Conservation (phyloP, 2,888 invertebrate species). For the Yponomeuta evonymella region DNA sequence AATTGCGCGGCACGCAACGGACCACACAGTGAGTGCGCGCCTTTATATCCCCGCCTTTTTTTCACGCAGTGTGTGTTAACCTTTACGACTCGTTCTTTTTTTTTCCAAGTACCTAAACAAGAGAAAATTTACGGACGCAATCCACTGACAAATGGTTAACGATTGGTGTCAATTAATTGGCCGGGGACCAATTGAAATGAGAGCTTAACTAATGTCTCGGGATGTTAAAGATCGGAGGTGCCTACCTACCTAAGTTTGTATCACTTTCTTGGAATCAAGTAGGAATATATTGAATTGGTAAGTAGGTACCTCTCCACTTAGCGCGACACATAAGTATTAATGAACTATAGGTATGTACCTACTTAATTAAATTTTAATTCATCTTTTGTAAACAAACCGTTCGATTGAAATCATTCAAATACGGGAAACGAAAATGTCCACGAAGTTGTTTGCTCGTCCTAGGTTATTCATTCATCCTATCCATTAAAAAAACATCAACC, state of each 20-base stretch:
- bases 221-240: constrained; percentile 23
- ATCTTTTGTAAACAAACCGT: no score
- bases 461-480: no score
- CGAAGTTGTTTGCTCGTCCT: no score
- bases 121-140: constrained; percentile 15
- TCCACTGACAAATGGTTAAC: constrained; percentile 13
- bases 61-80: neutral
- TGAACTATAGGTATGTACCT: no score
- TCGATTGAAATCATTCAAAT: no score
- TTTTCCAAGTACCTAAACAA: neutral
- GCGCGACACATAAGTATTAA: no score
- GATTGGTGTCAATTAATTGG: constrained; percentile 16
- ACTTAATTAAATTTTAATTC: no score
- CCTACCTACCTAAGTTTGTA: neutral
- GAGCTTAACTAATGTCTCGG: constrained; percentile 30
- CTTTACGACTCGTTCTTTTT: neutral
- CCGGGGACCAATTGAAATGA: constrained; percentile 47
- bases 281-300: no score
- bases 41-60: constrained; percentile 15
- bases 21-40: constrained; percentile 19
- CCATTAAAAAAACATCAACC: no score
- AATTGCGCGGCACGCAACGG: constrained; percentile 51
- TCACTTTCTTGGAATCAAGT: neutral
- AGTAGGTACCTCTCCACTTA: no score
- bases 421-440: no score